Conservation (phyloP, 2,113 vertebrate species). For the Galemys pyrenaicus region DNA sequence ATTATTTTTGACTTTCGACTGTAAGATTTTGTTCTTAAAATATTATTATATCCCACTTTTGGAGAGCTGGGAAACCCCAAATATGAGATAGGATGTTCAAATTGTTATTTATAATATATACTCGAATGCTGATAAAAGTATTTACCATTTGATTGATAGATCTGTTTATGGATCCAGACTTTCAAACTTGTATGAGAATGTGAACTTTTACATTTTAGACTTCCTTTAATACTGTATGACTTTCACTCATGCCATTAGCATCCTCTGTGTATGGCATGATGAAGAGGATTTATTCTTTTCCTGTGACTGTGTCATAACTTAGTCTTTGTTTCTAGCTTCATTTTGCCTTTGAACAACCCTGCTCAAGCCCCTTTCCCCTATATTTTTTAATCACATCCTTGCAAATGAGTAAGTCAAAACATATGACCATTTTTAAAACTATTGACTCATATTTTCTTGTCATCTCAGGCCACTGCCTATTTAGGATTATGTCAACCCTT, state of each 20-base stretch:
- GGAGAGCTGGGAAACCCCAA: not conserved
- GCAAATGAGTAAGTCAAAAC: not conserved
- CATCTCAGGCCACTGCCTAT: not conserved
- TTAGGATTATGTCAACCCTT: not conserved
- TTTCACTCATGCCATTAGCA: rapidly evolving
- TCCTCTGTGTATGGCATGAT: not conserved
- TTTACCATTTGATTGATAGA: rapidly evolving
- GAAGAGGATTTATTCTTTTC: not conserved
- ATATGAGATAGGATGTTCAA: not conserved
- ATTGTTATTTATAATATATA: not conserved
- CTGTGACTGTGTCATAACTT: rapidly evolving
- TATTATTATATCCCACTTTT: not conserved
- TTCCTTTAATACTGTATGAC: not conserved
- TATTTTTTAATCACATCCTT: not conserved
- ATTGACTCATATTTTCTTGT: not conserved
- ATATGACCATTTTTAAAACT: not conserved
- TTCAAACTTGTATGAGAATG: not conserved
- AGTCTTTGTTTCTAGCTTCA: not conserved
- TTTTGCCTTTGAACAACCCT: not conserved
- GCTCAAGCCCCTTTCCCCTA: not conserved
- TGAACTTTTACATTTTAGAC: not conserved
- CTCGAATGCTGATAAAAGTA: rapidly evolving
- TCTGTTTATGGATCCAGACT: not conserved
- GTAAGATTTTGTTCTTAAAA: not conserved
- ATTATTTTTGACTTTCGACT: not conserved